Base-by-base conservation (phyloP, 1,140 invertebrate genomes). In the Aleiodes sp. region DNA sequence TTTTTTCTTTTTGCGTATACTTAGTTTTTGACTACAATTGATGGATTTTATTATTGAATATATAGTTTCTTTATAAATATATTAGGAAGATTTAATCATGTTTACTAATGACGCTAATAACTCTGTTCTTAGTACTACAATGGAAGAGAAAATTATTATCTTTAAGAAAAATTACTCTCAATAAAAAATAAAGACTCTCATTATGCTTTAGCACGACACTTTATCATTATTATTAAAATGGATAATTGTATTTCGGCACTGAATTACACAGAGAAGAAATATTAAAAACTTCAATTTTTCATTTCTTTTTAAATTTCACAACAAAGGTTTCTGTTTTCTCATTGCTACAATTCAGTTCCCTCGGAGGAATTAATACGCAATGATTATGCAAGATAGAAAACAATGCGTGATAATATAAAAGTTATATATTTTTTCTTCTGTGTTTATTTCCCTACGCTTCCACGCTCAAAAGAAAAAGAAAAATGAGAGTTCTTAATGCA, bases 81-180 rank as follows among this genome's bases (percentile, higher is more conserved):
- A 46, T 19, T 46, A 46, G 41, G 41, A 46, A 46, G 41, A 19
- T 2, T n/a, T 19, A 19, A 19, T 19, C 31, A 46, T 19, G 8
- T 46, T 7, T 21, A n/a, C 41, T 46, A 46, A 46, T 8, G n/a
- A 46, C 16, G 8, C 8, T 46, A 46, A 16, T 3, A 46, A 46
- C 41, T 46, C n/a, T 46, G n/a, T n/a, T n/a, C 4, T 46, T 46
- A 46, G 14, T 19, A 19, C 41, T 46, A 46, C 41, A 10, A 19
- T 46, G 41, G 41, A 46, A 46, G 41, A 46, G 24, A 46, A 8
- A 46, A 46, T 46, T 46, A 19, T 46, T 39, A 39, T 39, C 24
- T n/a, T n/a, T n/a, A n/a, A 46, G 41, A 14, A 46, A 46, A 46
- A 46, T 46, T 46, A 46, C 41, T 46, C 41, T 46, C 14, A 19